Percentiles rank a stretch among this genome's conserved stretches.
Conservation (phyloP, 2,113 vertebrate genomes). For the Nansenia antarctica region DNA sequence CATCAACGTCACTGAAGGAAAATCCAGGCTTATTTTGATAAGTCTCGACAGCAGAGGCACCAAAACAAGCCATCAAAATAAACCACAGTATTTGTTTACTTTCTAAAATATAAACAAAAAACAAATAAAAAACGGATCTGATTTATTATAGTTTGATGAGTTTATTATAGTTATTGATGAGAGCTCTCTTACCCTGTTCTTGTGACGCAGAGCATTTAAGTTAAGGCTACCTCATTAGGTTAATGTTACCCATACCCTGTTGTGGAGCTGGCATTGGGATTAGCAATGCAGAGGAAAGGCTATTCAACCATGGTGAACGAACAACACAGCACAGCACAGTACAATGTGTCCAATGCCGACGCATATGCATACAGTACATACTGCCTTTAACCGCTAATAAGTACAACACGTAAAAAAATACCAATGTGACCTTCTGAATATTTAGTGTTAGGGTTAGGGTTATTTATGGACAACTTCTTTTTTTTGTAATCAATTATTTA, state of each 20-base stretch:
- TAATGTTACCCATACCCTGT: neutral
- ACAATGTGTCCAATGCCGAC: neutral
- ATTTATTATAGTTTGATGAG: neutral
- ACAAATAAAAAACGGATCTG: too few species aligned
- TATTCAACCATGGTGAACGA: neutral
- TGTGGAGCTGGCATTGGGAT: neutral
- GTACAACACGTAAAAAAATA: neutral
- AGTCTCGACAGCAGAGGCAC: too few species aligned
- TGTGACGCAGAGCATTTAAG: neutral
- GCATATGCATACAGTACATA: neutral
- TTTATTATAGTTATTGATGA: neutral
- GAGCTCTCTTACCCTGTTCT: neutral
- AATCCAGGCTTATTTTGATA: too few species aligned
- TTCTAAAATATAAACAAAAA: too few species aligned
- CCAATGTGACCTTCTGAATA: neutral
- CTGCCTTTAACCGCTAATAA: too few species aligned
- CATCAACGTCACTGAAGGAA: too few species aligned
- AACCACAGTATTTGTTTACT: slow-evolving; percentile 2
- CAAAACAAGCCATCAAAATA: neutral
- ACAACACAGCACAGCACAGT: neutral
- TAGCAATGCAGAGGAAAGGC: neutral
- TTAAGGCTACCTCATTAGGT: neutral
- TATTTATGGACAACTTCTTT: slow-evolving; percentile 1
- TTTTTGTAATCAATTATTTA: too few species aligned
- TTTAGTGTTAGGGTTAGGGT: too few species aligned